These are phyloP conservation scores for Rhynchomys soricoides DNA, from an alignment of 2,113 vertebrate species.

Conservation along the genomic window DNA sequence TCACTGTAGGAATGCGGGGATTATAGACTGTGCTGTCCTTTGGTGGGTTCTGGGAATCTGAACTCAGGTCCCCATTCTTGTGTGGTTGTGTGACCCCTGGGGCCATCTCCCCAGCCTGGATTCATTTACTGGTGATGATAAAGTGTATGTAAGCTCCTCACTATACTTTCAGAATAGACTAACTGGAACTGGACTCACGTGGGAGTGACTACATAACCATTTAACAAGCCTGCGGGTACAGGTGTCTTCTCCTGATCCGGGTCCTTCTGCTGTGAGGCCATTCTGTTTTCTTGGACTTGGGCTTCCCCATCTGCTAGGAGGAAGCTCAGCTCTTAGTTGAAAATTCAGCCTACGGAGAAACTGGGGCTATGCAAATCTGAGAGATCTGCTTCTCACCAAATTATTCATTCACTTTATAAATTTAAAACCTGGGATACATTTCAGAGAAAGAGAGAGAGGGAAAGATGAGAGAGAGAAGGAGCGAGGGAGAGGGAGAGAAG, in stretches of 20 bases:
- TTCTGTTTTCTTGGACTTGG: slow-evolving; percentile 38
- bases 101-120: not conserved
- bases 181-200: not conserved
- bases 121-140: not conserved
- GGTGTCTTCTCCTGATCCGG: not conserved
- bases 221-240: not conserved
- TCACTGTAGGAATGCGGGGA: not conserved
- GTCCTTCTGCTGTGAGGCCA: not conserved
- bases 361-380: slow-evolving; percentile 55
- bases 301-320: slow-evolving; percentile 37
- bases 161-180: not conserved
- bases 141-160: not conserved
- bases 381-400: slow-evolving; percentile 69
- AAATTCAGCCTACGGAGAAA: slow-evolving; percentile 69
- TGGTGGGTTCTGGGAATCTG: not conserved
- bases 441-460: slow-evolving; percentile 15
- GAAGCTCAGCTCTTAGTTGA: slow-evolving; percentile 37
- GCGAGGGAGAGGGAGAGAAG: not conserved
- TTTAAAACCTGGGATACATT: slow-evolving; percentile 69
- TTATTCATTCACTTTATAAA: slow-evolving; percentile 71
- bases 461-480: not conserved
- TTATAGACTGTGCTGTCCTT: no score
- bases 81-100: not conserved
- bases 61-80: not conserved
- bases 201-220: not conserved